phyloP scores from a whole-genome alignment of 2,113 vertebrate species.

The Salminus brasiliensis region DNA sequence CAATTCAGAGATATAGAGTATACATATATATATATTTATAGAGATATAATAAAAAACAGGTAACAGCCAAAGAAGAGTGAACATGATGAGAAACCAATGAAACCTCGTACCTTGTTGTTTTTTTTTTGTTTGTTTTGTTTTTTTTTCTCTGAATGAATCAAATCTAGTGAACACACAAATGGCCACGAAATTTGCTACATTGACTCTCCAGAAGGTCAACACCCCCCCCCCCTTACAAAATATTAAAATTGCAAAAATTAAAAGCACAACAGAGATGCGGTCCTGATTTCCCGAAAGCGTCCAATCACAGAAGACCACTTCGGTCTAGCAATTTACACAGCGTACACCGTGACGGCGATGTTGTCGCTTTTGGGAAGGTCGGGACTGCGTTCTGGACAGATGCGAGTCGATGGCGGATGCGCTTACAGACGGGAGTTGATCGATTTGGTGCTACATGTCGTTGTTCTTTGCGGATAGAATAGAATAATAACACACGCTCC shows the following conservation, averaged over 20 bases:
- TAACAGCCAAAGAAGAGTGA: slow-evolving; percentile 62
- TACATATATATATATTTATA: slow-evolving; percentile 42
- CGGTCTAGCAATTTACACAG: too few relatives aligned
- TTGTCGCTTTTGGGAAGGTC: not conserved
- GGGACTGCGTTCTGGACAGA: not conserved
- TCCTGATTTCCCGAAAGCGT: slow-evolving; percentile 25
- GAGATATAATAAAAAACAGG: slow-evolving; percentile 54
- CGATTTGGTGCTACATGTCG: slow-evolving; percentile 38
- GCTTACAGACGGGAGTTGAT: slow-evolving; percentile 12
- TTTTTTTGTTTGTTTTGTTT: not conserved
- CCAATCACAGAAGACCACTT: not conserved
- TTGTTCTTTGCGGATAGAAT: not conserved
- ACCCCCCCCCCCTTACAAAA: slow-evolving; percentile 32
- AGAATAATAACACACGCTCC: slow-evolving; percentile 1
- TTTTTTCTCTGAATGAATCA: slow-evolving; percentile 19
- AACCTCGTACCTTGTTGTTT: slow-evolving; percentile 16
- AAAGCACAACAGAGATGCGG: slow-evolving; percentile 36
- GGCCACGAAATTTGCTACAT: slow-evolving; percentile 74
- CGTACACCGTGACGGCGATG: not conserved
- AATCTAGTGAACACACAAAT: slow-evolving; percentile 42
- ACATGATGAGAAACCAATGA: slow-evolving; percentile 51
- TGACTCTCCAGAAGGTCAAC: slow-evolving; percentile 38
- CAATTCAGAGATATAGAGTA: slow-evolving; percentile 55
- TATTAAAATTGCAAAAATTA: slow-evolving; percentile 22
- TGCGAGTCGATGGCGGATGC: not conserved